phyloP scores from a whole-genome alignment of 2,888 invertebrate genomes.

The Choristoneura rosaceana region DNA sequence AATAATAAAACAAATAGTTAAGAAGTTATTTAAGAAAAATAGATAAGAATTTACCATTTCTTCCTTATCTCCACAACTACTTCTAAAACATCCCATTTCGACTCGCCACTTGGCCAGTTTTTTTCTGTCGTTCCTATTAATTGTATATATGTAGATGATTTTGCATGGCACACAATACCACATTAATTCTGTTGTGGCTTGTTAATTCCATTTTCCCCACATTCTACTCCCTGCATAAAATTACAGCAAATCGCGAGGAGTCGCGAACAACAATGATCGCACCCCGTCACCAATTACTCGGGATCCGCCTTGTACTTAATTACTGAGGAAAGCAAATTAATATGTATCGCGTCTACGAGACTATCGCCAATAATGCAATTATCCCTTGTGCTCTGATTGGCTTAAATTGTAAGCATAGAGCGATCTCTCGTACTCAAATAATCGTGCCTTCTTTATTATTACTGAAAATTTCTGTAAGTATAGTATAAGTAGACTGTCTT shows the following conservation, averaged over 20 bases:
- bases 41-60: too few relatives aligned
- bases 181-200: background rate
- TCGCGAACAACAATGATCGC: constrained; percentile 19
- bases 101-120: too few relatives aligned
- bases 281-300: constrained; percentile 27
- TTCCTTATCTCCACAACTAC: too few relatives aligned
- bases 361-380: constrained; percentile 49
- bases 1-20: too few relatives aligned
- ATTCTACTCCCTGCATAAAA: background rate
- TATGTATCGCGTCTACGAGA: constrained; percentile 51
- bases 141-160: too few relatives aligned
- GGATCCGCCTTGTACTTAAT: constrained; percentile 44
- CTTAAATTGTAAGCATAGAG: background rate
- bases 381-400: constrained; percentile 32
- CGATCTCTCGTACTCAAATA: background rate
- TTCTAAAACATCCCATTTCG: too few relatives aligned
- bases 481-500: too few relatives aligned
- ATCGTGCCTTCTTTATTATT: background rate
- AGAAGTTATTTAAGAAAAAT: too few relatives aligned
- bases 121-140: too few relatives aligned
- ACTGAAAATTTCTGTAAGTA: too few relatives aligned
- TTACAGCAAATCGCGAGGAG: background rate
- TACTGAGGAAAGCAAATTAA: constrained; percentile 51
- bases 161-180: too few relatives aligned
- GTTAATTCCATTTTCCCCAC: background rate